Percentiles rank a stretch among this genome's conserved stretches.
Conservation (phyloP, 2,113 vertebrate genomes). For the Dicentrarchus labrax region DNA sequence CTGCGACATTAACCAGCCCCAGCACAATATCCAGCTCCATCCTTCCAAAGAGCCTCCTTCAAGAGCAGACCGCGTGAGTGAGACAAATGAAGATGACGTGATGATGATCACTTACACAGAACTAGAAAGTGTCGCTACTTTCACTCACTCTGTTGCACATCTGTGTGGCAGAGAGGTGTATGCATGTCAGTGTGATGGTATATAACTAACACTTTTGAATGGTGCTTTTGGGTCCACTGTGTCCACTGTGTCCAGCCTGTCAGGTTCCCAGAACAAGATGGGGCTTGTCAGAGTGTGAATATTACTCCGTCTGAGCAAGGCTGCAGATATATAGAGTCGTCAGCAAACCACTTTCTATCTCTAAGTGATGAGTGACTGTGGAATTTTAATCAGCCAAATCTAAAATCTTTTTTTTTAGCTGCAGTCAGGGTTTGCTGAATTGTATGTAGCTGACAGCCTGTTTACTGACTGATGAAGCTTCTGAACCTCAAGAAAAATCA, state of each 20-base stretch:
- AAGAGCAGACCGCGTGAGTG: constrained; percentile 80
- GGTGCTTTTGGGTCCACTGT: constrained; percentile 34
- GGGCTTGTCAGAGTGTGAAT: constrained; percentile 10
- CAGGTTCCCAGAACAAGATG: background rate
- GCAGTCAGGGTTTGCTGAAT: constrained; percentile 15
- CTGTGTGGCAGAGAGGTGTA: constrained; percentile 13
- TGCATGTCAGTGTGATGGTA: background rate
- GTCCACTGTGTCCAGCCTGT: constrained; percentile 33
- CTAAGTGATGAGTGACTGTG: background rate
- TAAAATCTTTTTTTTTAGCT: too few relatives aligned
- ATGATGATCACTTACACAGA: constrained; percentile 4
- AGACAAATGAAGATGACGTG: constrained; percentile 42
- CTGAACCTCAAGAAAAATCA: constrained; percentile 52
- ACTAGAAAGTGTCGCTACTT: constrained; percentile 7
- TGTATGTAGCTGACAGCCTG: constrained; percentile 40
- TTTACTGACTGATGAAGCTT: constrained; percentile 38
- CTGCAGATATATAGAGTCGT: constrained; percentile 32
- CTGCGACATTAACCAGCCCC: constrained; percentile 55
- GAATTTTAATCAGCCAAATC: background rate
- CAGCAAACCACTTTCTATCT: background rate
- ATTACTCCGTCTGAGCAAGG: constrained; percentile 12
- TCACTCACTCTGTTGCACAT: constrained; percentile 22
- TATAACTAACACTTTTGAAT: constrained; percentile 45
- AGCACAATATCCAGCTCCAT: constrained; percentile 55
- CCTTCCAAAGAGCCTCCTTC: constrained; percentile 75